Percentiles rank a stretch among this genome's conserved stretches.
Evolutionary conservation across 2,113 vertebrate species (phyloP).

Genomic region (Pica pica): DNA sequence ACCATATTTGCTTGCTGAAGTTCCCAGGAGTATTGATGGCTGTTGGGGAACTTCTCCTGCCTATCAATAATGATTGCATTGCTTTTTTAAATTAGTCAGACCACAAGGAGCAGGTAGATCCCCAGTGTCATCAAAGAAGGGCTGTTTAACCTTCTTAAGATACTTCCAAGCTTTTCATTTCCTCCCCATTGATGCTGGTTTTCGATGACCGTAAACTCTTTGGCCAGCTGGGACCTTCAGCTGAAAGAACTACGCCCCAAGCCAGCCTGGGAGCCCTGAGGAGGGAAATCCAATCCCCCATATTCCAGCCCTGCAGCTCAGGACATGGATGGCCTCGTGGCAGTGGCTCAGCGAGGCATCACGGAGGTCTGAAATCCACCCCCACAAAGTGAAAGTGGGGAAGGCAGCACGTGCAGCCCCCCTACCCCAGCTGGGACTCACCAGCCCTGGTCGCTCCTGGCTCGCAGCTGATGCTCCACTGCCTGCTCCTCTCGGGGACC

Average conservation of each 20-base stretch:
- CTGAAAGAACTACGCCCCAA: neutral
- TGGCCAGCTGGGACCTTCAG: neutral
- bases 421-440: neutral
- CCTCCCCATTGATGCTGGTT: neutral
- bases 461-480: neutral
- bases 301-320: neutral
- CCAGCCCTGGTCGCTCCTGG: neutral
- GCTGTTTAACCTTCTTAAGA: neutral
- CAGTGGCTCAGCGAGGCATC: neutral
- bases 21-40: neutral
- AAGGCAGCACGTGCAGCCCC: neutral
- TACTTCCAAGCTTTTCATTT: neutral
- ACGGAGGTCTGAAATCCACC: neutral
- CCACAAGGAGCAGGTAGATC: neutral
- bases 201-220: neutral
- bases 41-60: neutral
- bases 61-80: neutral
- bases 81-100: neutral
- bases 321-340: neutral
- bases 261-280: neutral
- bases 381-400: neutral
- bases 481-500: neutral
- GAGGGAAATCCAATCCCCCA: neutral
- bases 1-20: neutral
- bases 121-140: neutral